Evolutionary conservation across 2,797 vertebrate genomes (phyloP).

Genomic region (Micrastur ruficollis): DNA sequence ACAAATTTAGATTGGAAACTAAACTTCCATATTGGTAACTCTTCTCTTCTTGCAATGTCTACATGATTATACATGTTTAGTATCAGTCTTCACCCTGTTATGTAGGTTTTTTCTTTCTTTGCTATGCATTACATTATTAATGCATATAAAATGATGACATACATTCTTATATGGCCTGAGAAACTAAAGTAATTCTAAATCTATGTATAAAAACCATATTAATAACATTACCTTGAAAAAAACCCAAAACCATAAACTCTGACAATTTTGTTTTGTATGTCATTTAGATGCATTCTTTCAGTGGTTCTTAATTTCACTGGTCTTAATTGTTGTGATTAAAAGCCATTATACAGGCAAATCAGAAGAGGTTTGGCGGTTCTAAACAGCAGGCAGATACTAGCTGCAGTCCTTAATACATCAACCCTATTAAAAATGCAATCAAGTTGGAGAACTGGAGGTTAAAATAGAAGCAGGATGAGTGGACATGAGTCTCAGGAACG

Average conservation of each 20-base stretch:
- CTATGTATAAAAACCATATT: not conserved
- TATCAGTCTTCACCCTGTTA: not conserved
- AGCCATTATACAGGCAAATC: not conserved
- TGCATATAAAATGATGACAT: not conserved
- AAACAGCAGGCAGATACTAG: not conserved
- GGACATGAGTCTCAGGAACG: not conserved
- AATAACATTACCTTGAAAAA: not conserved
- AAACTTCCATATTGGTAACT: not conserved
- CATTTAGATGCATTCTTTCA: not conserved
- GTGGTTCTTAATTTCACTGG: not conserved
- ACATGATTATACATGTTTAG: not conserved
- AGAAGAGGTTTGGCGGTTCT: not conserved
- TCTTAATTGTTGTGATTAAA: conserved; percentile 41
- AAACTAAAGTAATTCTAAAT: not conserved
- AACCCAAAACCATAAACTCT: not conserved
- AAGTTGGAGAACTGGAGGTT: conserved; percentile 10
- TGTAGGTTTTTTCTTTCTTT: not conserved
- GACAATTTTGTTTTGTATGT: not conserved
- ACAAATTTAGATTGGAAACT: not conserved
- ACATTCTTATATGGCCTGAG: not conserved
- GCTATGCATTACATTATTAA: not conserved
- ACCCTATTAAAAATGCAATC: conserved; percentile 48
- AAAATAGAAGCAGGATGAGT: conserved; percentile 1
- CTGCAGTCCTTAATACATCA: not conserved
- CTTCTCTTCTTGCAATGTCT: not conserved